phyloP scores from a whole-genome alignment of 2,888 invertebrate species.

The Heliconius charithonia region DNA sequence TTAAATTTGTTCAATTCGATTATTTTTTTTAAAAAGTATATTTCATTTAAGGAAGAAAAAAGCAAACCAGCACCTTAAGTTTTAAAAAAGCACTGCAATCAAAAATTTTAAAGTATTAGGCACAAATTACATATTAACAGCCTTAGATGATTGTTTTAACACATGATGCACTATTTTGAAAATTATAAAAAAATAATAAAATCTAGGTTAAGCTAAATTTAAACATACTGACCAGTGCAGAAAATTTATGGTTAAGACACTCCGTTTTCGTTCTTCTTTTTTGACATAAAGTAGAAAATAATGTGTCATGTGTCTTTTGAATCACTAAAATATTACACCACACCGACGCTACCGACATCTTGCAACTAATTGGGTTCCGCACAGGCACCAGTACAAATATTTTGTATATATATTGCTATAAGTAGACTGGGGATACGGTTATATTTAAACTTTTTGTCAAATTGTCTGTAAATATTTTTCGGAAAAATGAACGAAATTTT shows the following conservation, averaged over 20 bases:
- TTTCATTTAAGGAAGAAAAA: not conserved
- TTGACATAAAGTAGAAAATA: not conserved
- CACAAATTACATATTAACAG: no score
- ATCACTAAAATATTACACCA: constrained; percentile 2
- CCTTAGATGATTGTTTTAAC: not conserved
- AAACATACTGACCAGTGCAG: no score
- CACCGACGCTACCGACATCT: constrained; percentile 26
- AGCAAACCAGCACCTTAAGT: not conserved
- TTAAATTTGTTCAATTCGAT: not conserved
- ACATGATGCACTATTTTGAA: constrained; percentile 4
- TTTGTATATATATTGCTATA: not conserved
- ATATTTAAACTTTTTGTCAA: not conserved
- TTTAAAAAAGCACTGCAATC: not conserved
- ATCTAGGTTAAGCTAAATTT: not conserved
- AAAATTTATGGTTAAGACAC: no score
- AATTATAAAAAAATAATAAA: not conserved
- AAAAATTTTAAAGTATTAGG: no score
- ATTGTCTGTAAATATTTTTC: constrained; percentile 1
- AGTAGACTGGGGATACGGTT: constrained; percentile 10
- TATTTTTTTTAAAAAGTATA: not conserved
- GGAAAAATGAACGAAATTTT: not conserved
- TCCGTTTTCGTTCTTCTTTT: not conserved
- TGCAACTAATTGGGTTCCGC: constrained; percentile 31
- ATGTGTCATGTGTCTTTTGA: not conserved
- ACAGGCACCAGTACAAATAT: constrained; percentile 1